Conservation (phyloP, 2,113 vertebrate genomes). For the Dissostichus mawsoni region DNA sequence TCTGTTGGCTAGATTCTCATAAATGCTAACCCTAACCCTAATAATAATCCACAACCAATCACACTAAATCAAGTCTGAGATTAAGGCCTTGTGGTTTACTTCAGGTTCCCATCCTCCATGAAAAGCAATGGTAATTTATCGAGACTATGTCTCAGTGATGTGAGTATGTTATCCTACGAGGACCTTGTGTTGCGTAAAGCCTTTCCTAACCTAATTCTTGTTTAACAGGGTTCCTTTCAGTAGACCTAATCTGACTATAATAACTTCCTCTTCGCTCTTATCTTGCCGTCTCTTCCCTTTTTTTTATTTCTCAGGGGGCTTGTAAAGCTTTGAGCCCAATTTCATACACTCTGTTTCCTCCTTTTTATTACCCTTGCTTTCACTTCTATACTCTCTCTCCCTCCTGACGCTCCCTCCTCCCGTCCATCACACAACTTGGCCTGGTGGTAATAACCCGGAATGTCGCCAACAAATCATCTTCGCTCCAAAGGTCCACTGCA, state of each 20-base stretch:
- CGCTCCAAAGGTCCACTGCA: conserved; percentile 36
- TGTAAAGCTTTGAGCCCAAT: conserved; percentile 69
- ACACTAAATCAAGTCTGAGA: background rate
- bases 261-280: conserved; percentile 22
- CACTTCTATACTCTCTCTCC: background rate
- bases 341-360: conserved; percentile 68
- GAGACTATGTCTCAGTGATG: conserved; percentile 4
- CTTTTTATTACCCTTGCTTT: conserved; percentile 49
- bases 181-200: conserved; percentile 10
- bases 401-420: background rate
- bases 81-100: no score
- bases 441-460: conserved; percentile 63
- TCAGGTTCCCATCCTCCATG: background rate
- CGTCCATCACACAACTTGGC: conserved; percentile 37
- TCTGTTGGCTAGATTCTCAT: no score
- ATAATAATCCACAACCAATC: background rate
- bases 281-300: conserved; percentile 12
- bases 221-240: conserved; percentile 53
- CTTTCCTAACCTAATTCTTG: conserved; percentile 32
- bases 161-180: conserved; percentile 45
- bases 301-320: conserved; percentile 38
- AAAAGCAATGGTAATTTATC: background rate
- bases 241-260: conserved; percentile 48
- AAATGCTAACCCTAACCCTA: background rate
- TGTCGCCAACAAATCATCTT: conserved; percentile 65